A percentile compares a stretch with the other conserved stretches of the same genome.
phyloP scores from a whole-genome alignment of 2,888 invertebrate genomes.

The Parnassius mnemosyne region DNA sequence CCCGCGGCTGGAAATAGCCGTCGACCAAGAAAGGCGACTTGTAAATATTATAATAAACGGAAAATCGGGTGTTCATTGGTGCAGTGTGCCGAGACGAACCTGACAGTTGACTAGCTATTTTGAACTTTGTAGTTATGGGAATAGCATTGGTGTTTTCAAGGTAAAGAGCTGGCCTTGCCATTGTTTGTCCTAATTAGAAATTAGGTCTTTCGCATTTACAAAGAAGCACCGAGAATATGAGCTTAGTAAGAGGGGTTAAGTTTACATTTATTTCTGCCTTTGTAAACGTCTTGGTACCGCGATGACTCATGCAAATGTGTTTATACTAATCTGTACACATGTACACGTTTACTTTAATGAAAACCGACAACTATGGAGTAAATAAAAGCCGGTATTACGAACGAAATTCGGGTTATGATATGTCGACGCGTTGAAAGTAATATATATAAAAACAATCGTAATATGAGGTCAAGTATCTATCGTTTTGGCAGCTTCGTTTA shows the following conservation, averaged over 20 bases:
- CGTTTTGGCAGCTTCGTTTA: constrained; percentile 49
- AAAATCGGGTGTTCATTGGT: constrained; percentile 67
- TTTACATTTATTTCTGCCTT: constrained; percentile 13
- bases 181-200: constrained; percentile 26
- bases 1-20: constrained; percentile 78
- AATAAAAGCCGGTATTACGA: constrained; percentile 32
- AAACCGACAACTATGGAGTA: constrained; percentile 23
- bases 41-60: constrained; percentile 80
- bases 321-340: constrained; percentile 20
- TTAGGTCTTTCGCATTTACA: constrained; percentile 15
- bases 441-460: constrained; percentile 30
- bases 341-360: constrained; percentile 9
- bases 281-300: constrained; percentile 2
- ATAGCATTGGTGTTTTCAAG: constrained; percentile 30
- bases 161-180: constrained; percentile 20
- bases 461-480: constrained; percentile 48
- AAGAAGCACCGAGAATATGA: constrained; percentile 6
- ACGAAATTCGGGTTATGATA: constrained; percentile 41
- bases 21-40: constrained; percentile 83
- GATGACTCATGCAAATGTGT: constrained; percentile 33
- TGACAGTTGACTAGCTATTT: constrained; percentile 54
- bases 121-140: constrained; percentile 40
- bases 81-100: constrained; percentile 78
- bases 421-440: constrained; percentile 20
- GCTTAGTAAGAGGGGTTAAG: background rate